phyloP scores from a whole-genome alignment of 2,797 vertebrate species.

The Melanotaenia parkinsoni region DNA sequence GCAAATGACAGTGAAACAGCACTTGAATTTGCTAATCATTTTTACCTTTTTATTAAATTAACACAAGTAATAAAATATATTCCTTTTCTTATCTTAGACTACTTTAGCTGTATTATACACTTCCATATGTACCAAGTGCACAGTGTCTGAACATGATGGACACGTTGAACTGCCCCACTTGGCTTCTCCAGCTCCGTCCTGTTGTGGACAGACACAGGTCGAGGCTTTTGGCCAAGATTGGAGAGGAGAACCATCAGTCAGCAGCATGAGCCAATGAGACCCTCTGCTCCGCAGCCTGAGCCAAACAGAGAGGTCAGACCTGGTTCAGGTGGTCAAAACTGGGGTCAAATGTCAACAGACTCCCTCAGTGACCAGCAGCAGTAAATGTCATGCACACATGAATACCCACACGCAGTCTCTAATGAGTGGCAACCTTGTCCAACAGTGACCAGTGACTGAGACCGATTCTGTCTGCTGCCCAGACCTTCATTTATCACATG shows the following conservation, averaged over 20 bases:
- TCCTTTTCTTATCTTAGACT: not conserved
- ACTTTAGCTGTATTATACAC: not conserved
- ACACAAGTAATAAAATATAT: not conserved
- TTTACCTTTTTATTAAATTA: not conserved
- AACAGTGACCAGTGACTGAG: constrained; percentile 64
- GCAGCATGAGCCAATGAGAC: constrained; percentile 62
- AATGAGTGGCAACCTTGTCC: constrained; percentile 51
- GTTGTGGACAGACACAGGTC: constrained; percentile 48
- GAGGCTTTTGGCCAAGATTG: constrained; percentile 66
- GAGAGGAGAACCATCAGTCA: constrained; percentile 64
- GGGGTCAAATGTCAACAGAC: constrained; percentile 70
- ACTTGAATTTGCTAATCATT: not conserved
- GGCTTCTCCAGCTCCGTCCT: constrained; percentile 39
- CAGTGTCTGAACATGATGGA: constrained; percentile 25
- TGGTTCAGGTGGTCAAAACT: constrained; percentile 65
- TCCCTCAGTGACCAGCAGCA: constrained; percentile 63
- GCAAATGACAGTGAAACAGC: constrained; percentile 6
- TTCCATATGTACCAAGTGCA: not conserved
- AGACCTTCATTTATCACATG: constrained; percentile 60
- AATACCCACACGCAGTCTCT: constrained; percentile 6
- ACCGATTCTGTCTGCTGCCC: constrained; percentile 54
- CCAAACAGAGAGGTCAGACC: constrained; percentile 71
- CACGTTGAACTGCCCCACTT: constrained; percentile 37
- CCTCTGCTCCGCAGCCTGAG: constrained; percentile 70
- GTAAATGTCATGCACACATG: constrained; percentile 55